These are phyloP conservation scores for Harpalus rufipes DNA, from an alignment of 2,888 invertebrate genomes.

Conservation along the genomic window DNA sequence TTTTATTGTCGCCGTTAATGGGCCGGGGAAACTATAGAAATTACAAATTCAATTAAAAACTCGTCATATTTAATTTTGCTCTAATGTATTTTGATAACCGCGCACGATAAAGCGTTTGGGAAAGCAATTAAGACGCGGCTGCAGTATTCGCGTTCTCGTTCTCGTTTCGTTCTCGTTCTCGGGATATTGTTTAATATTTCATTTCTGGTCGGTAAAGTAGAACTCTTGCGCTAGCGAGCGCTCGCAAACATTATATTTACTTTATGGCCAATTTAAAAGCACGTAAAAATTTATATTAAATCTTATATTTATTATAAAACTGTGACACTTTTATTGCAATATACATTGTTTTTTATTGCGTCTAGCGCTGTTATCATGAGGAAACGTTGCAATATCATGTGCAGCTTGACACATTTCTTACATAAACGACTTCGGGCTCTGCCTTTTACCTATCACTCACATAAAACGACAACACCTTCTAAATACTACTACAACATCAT, in stretches of 20 bases:
- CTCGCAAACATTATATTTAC: slow-evolving; percentile 63
- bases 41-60: slow-evolving; percentile 65
- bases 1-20: slow-evolving; percentile 55
- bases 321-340: slow-evolving; percentile 66
- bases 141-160: slow-evolving; percentile 10
- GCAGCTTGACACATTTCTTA: slow-evolving; percentile 34
- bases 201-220: slow-evolving; percentile 65
- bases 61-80: slow-evolving; percentile 66
- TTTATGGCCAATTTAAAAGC: slow-evolving; percentile 67
- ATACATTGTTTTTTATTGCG: slow-evolving; percentile 65
- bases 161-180: slow-evolving; percentile 30
- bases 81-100: slow-evolving; percentile 64
- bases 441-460: slow-evolving; percentile 5
- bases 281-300: slow-evolving; percentile 67
- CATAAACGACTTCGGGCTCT: background rate
- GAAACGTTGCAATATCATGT: slow-evolving; percentile 51
- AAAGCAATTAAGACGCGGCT: slow-evolving; percentile 64
- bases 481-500: too few relatives aligned
- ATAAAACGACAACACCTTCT: background rate
- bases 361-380: slow-evolving; percentile 44
- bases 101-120: slow-evolving; percentile 61
- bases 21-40: slow-evolving; percentile 50
- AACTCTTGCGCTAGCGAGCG: slow-evolving; percentile 46
- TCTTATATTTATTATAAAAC: slow-evolving; percentile 67
- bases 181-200: slow-evolving; percentile 66